Conservation (phyloP, 2,113 vertebrate genomes). For the Entomyzon cyanotis region DNA sequence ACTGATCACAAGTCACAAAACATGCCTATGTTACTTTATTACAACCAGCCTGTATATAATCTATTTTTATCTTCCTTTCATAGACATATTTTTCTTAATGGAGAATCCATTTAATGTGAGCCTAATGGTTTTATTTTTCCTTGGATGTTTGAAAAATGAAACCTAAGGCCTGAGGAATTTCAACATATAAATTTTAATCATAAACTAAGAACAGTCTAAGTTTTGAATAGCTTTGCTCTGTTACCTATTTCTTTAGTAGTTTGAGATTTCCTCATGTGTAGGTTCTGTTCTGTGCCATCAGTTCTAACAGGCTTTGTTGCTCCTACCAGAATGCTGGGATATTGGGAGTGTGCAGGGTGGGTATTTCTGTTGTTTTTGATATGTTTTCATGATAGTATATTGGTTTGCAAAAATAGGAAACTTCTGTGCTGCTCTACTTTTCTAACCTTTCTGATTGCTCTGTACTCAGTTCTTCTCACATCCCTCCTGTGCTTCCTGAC, state of each 20-base stretch:
- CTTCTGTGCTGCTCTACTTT: not conserved
- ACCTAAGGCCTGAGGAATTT: not conserved
- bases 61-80: not conserved
- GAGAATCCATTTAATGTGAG: not conserved
- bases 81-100: not conserved
- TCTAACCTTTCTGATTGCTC: constrained; percentile 23
- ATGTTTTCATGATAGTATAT: not conserved
- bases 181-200: not conserved
- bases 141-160: not conserved
- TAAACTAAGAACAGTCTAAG: not conserved
- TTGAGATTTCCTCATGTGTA: not conserved
- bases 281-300: not conserved
- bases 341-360: not conserved
- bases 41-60: not conserved
- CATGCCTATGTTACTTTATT: not conserved
- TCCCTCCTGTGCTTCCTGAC: not conserved
- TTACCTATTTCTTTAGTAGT: not conserved
- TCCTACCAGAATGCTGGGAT: not conserved
- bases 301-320: not conserved
- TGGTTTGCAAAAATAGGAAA: not conserved
- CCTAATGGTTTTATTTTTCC: not conserved
- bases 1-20: not conserved
- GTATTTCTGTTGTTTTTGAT: not conserved
- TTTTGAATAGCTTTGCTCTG: not conserved
- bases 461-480: constrained; percentile 17